A percentile compares a stretch with the other conserved stretches of the same genome.
Conservation (phyloP, 2,888 invertebrate genomes). For the Rhyacophila evoluta region DNA sequence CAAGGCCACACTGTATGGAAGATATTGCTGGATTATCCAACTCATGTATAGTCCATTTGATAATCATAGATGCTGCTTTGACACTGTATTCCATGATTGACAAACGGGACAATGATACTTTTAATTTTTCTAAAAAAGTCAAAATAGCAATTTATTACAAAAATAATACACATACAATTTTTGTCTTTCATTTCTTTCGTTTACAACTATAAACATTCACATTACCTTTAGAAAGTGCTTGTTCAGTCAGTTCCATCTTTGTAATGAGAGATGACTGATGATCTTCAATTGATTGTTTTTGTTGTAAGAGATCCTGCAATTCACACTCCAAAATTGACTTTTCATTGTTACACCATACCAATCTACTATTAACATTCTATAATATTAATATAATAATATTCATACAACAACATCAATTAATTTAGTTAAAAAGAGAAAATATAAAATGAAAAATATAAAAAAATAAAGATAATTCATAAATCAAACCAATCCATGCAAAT, state of each 20-base stretch:
- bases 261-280: conserved; percentile 69
- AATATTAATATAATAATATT: neutral
- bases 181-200: too few relatives aligned
- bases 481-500: conserved; percentile 6
- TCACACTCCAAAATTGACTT: conserved; percentile 75
- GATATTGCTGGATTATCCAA: conserved; percentile 78
- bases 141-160: too few relatives aligned
- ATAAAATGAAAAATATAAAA: neutral
- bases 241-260: conserved; percentile 64
- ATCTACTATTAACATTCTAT: conserved; percentile 74
- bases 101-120: conserved; percentile 40
- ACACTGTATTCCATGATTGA: conserved; percentile 45
- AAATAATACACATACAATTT: too few relatives aligned
- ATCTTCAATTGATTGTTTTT: conserved; percentile 76
- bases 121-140: conserved; percentile 49
- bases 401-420: neutral
- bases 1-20: conserved; percentile 75
- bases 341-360: conserved; percentile 74
- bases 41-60: conserved; percentile 70
- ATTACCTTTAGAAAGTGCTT: conserved; percentile 64
- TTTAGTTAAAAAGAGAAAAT: neutral
- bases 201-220: neutral
- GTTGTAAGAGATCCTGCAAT: conserved; percentile 75
- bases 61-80: conserved; percentile 62
- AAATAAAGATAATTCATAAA: neutral